These are phyloP conservation scores for Pachyuromys duprasi DNA, from an alignment of 2,797 vertebrate species.

Conservation along the genomic window DNA sequence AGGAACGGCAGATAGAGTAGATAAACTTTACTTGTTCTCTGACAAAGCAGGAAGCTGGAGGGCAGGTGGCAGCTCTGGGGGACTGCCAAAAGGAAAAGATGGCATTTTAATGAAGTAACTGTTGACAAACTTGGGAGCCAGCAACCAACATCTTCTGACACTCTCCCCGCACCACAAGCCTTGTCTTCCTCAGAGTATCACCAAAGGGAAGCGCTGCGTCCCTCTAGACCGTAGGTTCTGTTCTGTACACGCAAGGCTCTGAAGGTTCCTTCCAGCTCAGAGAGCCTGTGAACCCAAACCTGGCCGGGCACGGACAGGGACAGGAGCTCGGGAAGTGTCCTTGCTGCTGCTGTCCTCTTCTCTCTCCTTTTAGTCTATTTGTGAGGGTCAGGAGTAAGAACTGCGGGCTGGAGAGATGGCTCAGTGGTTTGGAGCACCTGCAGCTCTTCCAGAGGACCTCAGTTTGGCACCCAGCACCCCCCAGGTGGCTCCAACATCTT, in stretches of 20 bases:
- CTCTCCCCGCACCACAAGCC: not conserved
- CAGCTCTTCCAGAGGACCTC: not conserved
- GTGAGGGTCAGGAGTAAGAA: slow-evolving; percentile 32
- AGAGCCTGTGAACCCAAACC: not conserved
- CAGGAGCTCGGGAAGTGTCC: not conserved
- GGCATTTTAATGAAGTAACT: slow-evolving; percentile 23
- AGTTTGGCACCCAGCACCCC: not conserved
- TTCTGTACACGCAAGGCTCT: slow-evolving; percentile 18
- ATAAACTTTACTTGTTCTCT: slow-evolving; percentile 55
- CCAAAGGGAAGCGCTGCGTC: slow-evolving; percentile 29
- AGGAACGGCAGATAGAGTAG: slow-evolving; percentile 53
- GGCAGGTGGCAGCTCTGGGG: slow-evolving; percentile 52
- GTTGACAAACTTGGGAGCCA: not conserved
- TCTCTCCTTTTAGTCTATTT: slow-evolving; percentile 12
- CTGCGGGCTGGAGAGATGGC: not conserved
- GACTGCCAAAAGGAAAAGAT: not conserved
- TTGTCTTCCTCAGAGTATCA: slow-evolving; percentile 49
- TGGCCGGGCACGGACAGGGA: not conserved
- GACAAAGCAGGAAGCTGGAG: slow-evolving; percentile 58
- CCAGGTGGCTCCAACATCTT: not conserved
- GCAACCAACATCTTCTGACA: slow-evolving; percentile 16
- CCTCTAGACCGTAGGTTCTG: slow-evolving; percentile 8
- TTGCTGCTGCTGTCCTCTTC: not conserved
- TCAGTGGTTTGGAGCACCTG: not conserved
- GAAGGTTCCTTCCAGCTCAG: not conserved